Base-by-base conservation (phyloP, 2,797 vertebrate species). In the Alcedo atthis region DNA sequence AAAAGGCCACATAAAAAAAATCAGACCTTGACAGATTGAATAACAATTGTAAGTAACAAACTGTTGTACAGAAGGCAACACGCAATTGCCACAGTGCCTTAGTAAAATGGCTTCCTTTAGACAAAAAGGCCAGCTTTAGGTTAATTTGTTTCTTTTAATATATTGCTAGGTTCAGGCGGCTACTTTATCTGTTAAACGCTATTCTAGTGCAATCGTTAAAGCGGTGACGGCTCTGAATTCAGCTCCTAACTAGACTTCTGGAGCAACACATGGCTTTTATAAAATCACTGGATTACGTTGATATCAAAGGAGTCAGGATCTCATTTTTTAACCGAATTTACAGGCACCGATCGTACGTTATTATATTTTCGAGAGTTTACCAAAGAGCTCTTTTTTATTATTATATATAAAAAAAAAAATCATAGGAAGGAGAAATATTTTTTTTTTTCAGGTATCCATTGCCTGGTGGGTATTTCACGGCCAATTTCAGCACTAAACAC, bases 401-500 rank as follows among this genome's bases (percentile, higher is more conserved):
- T 42, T 62, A 61, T 61, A 87, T 58, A 61, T 40, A 12, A 12
- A 80, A 88, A 68, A 49, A 88, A 73, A 92, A 55, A 67, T 32
- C 9, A 17, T 14, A 76, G 40, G 62, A 80, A 86, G 63, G 64
- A 64, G 12, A 74, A 55, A 85, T 67, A 90, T 10, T 8, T 54
- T 55, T 37, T 88, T 92, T 96, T 94, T 95, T 76, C 95, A 97
- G 95, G 89, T 97, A 94, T 97, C 97, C 98, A 98, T 98, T 97
- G 97, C 97, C 98, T 97, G 98, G 97, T 98, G 97, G 97, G 97
- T 98, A 98, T 98, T 98, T 99, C 99, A 99, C 98, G 98, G 99
- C 98, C 98, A 99, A 99, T 99, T 99, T 99, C 98, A 99, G 98
- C 97, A 98, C 98, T 98, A 98, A 98, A 98, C 99, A 99, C 99